Conservation (phyloP, 1,140 invertebrate genomes). For the Grapholita molesta region DNA sequence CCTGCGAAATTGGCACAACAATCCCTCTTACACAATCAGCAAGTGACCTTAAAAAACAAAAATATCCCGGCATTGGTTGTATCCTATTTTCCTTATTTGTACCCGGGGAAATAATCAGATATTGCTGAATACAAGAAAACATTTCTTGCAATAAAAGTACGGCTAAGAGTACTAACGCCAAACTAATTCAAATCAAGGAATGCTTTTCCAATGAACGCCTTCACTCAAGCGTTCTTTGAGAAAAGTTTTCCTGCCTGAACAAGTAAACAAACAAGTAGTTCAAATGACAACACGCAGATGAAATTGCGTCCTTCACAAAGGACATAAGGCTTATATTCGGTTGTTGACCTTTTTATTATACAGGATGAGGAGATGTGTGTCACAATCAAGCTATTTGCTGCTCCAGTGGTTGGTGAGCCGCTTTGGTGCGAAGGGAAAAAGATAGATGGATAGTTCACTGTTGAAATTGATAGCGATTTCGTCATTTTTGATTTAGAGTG, state of each 20-base stretch:
- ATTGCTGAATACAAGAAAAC: not conserved
- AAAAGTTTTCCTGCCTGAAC: not conserved
- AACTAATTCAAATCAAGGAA: not conserved
- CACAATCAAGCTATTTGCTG: not conserved
- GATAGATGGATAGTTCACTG: not conserved
- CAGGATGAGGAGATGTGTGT: not conserved
- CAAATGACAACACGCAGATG: not conserved
- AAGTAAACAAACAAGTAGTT: conserved; percentile 13
- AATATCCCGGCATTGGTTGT: not conserved
- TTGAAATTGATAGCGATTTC: not conserved
- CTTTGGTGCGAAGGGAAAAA: not conserved
- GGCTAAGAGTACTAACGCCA: not conserved
- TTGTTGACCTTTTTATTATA: not conserved
- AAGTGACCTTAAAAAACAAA: not conserved
- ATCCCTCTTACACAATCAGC: not conserved
- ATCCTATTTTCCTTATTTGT: not conserved
- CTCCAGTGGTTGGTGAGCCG: not conserved
- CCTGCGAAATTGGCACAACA: not conserved
- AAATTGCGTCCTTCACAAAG: not conserved
- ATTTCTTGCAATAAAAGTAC: not conserved
- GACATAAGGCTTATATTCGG: not conserved
- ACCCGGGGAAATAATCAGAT: not conserved
- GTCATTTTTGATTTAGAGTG: not conserved
- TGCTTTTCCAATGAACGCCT: conserved; percentile 12
- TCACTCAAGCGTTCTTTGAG: not conserved